Evolutionary conservation across 2,888 invertebrate genomes (phyloP).

Genomic region (Globia sparganii): DNA sequence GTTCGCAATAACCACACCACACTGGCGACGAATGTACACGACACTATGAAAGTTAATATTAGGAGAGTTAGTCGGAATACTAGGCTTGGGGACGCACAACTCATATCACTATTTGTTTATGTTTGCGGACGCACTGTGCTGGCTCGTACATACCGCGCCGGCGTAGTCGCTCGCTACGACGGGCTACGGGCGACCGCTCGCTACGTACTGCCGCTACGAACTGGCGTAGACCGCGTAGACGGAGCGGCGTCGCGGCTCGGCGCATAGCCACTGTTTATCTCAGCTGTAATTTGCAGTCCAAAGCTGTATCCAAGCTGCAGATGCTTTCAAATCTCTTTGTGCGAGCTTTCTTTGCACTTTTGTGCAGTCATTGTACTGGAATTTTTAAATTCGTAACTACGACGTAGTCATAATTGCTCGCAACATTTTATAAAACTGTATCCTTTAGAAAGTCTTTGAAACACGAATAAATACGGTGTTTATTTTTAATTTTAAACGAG

Average conservation of each 20-base stretch:
- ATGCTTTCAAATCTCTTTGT: constrained; percentile 88
- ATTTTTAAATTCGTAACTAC: constrained; percentile 79
- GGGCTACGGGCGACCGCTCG: constrained; percentile 82
- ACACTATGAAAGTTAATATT: constrained; percentile 85
- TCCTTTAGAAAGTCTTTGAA: constrained; percentile 44
- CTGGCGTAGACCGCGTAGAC: constrained; percentile 77
- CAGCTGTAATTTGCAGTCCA: constrained; percentile 86
- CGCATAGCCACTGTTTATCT: constrained; percentile 84
- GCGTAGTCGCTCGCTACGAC: constrained; percentile 80
- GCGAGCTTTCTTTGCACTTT: constrained; percentile 84
- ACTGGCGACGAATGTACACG: constrained; percentile 87
- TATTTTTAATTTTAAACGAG: constrained; percentile 11
- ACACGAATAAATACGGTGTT: constrained; percentile 39
- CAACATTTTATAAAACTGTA: constrained; percentile 63
- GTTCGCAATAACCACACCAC: constrained; percentile 87
- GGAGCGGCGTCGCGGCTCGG: constrained; percentile 70
- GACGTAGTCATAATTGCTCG: constrained; percentile 73
- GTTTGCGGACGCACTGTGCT: constrained; percentile 82
- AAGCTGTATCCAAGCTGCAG: constrained; percentile 86
- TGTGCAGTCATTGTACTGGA: constrained; percentile 83
- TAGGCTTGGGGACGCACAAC: constrained; percentile 86
- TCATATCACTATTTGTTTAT: constrained; percentile 90
- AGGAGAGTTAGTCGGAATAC: constrained; percentile 87
- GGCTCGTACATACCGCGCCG: constrained; percentile 86
- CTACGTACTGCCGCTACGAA: constrained; percentile 82